Conservation (phyloP, 1,140 invertebrate genomes). For the Drosophila kohkoa region DNA sequence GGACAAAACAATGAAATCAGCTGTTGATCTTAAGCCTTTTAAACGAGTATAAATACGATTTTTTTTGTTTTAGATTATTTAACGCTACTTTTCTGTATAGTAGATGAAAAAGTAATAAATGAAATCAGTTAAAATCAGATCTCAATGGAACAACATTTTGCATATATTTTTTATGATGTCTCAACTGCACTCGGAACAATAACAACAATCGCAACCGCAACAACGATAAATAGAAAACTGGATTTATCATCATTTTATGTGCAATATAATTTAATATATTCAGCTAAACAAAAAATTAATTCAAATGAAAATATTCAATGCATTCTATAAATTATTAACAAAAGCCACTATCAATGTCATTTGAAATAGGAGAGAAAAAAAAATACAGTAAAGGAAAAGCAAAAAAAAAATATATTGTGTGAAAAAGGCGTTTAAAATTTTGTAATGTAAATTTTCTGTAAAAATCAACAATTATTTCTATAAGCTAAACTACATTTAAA, state of each 20-base stretch:
- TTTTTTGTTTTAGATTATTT: slow-evolving; percentile 53
- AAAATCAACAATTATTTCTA: slow-evolving; percentile 55
- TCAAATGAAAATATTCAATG: slow-evolving; percentile 11
- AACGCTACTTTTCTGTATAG: slow-evolving; percentile 49
- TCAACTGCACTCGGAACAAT: slow-evolving; percentile 36
- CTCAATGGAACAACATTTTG: slow-evolving; percentile 63
- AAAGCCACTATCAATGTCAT: slow-evolving; percentile 21
- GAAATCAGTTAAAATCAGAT: slow-evolving; percentile 81
- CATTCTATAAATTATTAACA: slow-evolving; percentile 13
- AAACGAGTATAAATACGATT: slow-evolving; percentile 31
- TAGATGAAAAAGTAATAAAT: slow-evolving; percentile 44
- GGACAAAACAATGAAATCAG: slow-evolving; percentile 64
- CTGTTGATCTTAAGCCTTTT: slow-evolving; percentile 81
- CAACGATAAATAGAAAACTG: slow-evolving; percentile 25
- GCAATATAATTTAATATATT: slow-evolving; percentile 61
- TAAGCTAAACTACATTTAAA: slow-evolving; percentile 51
- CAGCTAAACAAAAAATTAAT: slow-evolving; percentile 7
- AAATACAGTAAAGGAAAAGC: slow-evolving; percentile 25
- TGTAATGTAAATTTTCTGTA: slow-evolving; percentile 73
- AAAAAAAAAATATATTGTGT: slow-evolving; percentile 22
- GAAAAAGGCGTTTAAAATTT: slow-evolving; percentile 51
- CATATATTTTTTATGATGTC: slow-evolving; percentile 47
- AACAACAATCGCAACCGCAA: slow-evolving; percentile 13
- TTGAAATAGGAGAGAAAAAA: slow-evolving; percentile 1
- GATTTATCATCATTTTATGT: slow-evolving; percentile 49